Evolutionary conservation across 2,797 vertebrate species (phyloP).

Genomic region (Semotilus atromaculatus): DNA sequence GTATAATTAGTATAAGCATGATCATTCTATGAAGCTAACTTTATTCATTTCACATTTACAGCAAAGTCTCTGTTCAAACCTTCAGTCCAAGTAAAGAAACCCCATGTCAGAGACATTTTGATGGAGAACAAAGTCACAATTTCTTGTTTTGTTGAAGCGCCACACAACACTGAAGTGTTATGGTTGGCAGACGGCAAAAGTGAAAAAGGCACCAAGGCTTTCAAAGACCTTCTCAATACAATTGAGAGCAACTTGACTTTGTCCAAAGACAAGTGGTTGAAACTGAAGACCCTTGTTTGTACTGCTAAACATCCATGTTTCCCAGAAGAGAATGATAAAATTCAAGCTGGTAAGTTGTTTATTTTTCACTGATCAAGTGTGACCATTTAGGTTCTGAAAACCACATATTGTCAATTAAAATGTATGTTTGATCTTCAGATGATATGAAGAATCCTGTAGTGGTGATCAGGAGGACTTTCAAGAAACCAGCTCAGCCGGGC

Average conservation of each 20-base stretch:
- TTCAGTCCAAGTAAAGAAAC: slow-evolving; percentile 62
- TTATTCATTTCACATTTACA: slow-evolving; percentile 39
- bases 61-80: slow-evolving; percentile 41
- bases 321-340: neutral
- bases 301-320: slow-evolving; percentile 70
- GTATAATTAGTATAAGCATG: neutral
- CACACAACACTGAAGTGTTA: slow-evolving; percentile 39
- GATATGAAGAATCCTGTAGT: slow-evolving; percentile 55
- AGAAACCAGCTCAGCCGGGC: slow-evolving; percentile 43
- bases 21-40: neutral
- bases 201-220: rapidly evolving
- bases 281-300: slow-evolving; percentile 58
- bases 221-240: rapidly evolving
- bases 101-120: slow-evolving; percentile 60
- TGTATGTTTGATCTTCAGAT: slow-evolving; percentile 50
- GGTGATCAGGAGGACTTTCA: slow-evolving; percentile 66
- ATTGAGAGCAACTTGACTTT: slow-evolving; percentile 56
- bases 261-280: slow-evolving; percentile 36
- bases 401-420: neutral
- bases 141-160: slow-evolving; percentile 62
- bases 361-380: neutral
- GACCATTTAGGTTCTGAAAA: neutral
- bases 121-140: neutral
- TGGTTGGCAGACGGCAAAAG: slow-evolving; percentile 53
- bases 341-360: slow-evolving; percentile 57